A percentile compares a stretch with the other conserved stretches of the same genome.
These are phyloP conservation scores for Triplophysa rosa DNA, from an alignment of 2,113 vertebrate genomes.

Conservation along the genomic window DNA sequence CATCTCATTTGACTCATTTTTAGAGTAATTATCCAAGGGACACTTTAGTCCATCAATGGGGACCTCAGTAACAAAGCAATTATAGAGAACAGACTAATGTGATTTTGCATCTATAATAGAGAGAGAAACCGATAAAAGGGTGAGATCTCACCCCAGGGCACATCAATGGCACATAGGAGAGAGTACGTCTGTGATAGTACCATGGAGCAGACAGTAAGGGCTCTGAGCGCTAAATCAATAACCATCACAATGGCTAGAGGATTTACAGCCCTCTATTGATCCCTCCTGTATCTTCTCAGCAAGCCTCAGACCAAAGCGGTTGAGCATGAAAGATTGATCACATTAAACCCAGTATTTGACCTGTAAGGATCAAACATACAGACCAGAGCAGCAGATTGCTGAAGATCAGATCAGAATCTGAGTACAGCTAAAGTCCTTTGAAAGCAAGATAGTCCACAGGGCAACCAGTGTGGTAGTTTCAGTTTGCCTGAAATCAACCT, in stretches of 20 bases:
- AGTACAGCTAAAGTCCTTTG: background rate
- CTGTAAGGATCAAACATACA: constrained; percentile 33
- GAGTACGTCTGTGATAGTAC: constrained; percentile 30
- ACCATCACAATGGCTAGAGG: constrained; percentile 42
- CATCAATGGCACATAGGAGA: constrained; percentile 37
- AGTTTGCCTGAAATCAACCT: too few relatives aligned
- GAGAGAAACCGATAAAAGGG: background rate
- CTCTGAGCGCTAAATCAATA: constrained; percentile 52
- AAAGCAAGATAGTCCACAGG: background rate
- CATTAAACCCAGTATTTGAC: background rate
- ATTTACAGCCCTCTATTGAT: constrained; percentile 54
- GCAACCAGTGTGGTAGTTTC: too few relatives aligned
- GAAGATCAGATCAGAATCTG: constrained; percentile 6
- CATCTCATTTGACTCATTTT: constrained; percentile 10
- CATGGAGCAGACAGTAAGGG: constrained; percentile 33
- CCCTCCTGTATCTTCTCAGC: constrained; percentile 48
- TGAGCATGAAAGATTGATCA: constrained; percentile 49
- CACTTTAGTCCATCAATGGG: background rate
- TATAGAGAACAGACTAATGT: constrained; percentile 18
- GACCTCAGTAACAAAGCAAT: constrained; percentile 2
- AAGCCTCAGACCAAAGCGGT: constrained; percentile 49
- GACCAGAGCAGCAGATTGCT: constrained; percentile 21
- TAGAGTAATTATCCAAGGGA: constrained; percentile 9
- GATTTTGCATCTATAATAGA: background rate
- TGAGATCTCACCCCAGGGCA: constrained; percentile 35